phyloP scores from a whole-genome alignment of 1,140 invertebrate genomes.

The Pseudoatta argentina region DNA sequence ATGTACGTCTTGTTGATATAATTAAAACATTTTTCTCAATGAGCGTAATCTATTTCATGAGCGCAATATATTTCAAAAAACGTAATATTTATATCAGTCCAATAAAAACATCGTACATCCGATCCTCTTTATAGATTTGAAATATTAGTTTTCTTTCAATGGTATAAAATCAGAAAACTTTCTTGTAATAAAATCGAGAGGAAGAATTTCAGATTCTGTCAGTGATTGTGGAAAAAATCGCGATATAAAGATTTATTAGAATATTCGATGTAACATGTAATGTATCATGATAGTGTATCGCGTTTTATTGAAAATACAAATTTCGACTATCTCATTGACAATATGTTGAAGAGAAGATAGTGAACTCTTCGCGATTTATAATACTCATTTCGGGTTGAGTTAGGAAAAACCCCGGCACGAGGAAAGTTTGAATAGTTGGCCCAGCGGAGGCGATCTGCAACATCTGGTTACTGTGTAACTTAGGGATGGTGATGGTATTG shows the following conservation, averaged over 20 bases:
- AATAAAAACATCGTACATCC: neutral
- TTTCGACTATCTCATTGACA: constrained; percentile 26
- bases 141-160: constrained; percentile 3
- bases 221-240: neutral
- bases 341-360: constrained; percentile 21
- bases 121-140: neutral
- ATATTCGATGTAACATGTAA: constrained; percentile 13
- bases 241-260: constrained; percentile 38
- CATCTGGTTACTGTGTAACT: constrained; percentile 69
- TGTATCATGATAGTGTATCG: constrained; percentile 32
- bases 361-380: constrained; percentile 59
- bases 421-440: constrained; percentile 66
- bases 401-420: constrained; percentile 25
- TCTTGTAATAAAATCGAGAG: neutral
- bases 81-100: neutral
- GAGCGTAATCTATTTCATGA: neutral
- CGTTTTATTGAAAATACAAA: constrained; percentile 44
- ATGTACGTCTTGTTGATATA: too few relatives aligned
- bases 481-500: constrained; percentile 48
- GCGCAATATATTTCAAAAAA: constrained; percentile 6
- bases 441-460: constrained; percentile 41
- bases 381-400: constrained; percentile 32
- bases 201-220: neutral
- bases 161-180: neutral
- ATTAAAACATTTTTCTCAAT: too few relatives aligned